These are phyloP conservation scores for Halcyon smyrnensis DNA, from an alignment of 2,797 vertebrate genomes.

Conservation along the genomic window DNA sequence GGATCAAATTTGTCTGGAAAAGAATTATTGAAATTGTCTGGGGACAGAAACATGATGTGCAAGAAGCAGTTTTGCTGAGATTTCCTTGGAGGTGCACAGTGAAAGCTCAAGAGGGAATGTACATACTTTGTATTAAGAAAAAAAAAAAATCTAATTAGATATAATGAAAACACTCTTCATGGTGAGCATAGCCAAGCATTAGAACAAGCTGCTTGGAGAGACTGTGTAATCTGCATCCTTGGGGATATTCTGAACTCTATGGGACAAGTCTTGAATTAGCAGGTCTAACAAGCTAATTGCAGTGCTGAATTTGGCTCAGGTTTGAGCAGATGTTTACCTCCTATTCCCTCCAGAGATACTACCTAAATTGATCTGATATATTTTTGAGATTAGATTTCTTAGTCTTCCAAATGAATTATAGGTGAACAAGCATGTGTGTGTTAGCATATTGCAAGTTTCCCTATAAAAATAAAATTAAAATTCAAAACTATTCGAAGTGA, in stretches of 20 bases:
- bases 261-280: background rate
- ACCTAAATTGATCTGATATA: background rate
- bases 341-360: background rate
- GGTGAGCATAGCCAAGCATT: background rate
- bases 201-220: background rate
- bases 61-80: background rate
- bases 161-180: background rate
- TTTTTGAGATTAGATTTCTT: background rate
- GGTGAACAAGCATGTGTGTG: background rate
- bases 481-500: background rate
- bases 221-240: background rate
- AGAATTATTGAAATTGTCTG: background rate
- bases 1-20: background rate
- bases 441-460: background rate
- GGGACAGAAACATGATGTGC: accelerated
- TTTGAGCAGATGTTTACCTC: background rate
- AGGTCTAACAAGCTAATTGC: background rate
- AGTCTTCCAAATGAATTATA: background rate
- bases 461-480: background rate
- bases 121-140: background rate
- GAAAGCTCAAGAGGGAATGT: background rate
- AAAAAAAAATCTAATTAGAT: background rate
- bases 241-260: background rate
- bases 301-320: background rate
- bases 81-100: background rate